Evolutionary conservation across 2,113 vertebrate genomes (phyloP).

Genomic region (Mugil cephalus): DNA sequence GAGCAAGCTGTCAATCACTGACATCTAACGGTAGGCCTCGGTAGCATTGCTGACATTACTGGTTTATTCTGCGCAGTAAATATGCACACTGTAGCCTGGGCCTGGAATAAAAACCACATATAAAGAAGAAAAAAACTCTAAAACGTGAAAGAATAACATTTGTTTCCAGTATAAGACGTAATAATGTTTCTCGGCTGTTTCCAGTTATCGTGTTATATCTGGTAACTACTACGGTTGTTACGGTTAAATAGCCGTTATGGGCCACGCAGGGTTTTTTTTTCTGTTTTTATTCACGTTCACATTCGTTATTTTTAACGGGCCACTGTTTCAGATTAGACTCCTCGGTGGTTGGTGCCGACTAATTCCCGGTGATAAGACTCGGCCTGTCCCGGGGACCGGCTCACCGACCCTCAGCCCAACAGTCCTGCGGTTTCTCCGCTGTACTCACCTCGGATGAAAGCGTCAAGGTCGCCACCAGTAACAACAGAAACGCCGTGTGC

Average conservation of each 20-base stretch:
- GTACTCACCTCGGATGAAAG: constrained; percentile 83
- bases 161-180: accelerated
- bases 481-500: constrained; percentile 76
- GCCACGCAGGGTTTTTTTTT: not conserved
- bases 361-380: not conserved
- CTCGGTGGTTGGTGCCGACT: not conserved
- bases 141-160: too few species aligned
- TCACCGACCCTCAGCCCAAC: constrained; percentile 3
- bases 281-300: too few species aligned
- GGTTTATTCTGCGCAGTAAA: constrained; percentile 44
- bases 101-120: too few species aligned
- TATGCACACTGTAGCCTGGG: not conserved
- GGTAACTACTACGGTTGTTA: not conserved
- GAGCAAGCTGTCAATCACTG: constrained; percentile 61
- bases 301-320: not conserved
- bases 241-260: not conserved
- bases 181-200: not conserved
- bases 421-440: constrained; percentile 28
- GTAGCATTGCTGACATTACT: constrained; percentile 31
- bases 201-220: not conserved
- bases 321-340: not conserved
- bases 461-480: constrained; percentile 82
- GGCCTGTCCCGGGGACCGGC: not conserved
- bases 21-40: constrained; percentile 65
- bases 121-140: too few species aligned